Evolutionary conservation across 2,888 invertebrate genomes (phyloP).

Genomic region (Megastigmus dorsalis): DNA sequence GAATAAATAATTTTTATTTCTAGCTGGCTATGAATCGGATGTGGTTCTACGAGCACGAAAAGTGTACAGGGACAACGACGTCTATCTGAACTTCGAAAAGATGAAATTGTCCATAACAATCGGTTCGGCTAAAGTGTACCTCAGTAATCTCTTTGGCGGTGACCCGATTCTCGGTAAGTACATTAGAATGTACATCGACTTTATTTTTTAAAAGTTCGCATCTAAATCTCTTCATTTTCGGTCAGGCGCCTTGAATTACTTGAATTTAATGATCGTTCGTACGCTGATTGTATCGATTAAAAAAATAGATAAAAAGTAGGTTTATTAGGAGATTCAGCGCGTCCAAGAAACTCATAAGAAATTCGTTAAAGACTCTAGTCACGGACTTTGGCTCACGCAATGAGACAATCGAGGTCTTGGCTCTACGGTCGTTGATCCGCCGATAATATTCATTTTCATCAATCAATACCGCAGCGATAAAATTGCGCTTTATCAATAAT

Average conservation of each 20-base stretch:
- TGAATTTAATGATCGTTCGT: no score
- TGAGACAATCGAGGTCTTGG: constrained; percentile 53
- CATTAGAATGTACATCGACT: background rate
- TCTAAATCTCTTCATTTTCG: background rate
- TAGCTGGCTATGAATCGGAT: constrained; percentile 81
- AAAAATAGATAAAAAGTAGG: background rate
- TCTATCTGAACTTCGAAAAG: constrained; percentile 80
- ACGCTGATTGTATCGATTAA: constrained; percentile 1
- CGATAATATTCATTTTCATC: constrained; percentile 10
- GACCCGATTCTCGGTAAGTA: constrained; percentile 79
- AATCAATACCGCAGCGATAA: background rate
- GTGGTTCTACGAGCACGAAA: constrained; percentile 80
- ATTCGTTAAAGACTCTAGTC: constrained; percentile 21
- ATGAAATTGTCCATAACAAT: constrained; percentile 80
- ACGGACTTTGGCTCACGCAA: constrained; percentile 17
- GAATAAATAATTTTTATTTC: constrained; percentile 63
- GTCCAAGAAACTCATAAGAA: background rate
- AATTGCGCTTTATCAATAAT: no score
- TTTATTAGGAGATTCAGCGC: background rate
- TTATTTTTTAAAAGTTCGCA: background rate
- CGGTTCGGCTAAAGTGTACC: constrained; percentile 78
- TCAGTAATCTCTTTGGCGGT: constrained; percentile 82
- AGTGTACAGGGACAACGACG: constrained; percentile 76
- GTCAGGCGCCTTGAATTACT: no score
- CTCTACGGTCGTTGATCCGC: constrained; percentile 30